These are phyloP conservation scores for Plectus sambesii DNA, from an alignment of 1,140 invertebrate species.

Conservation along the genomic window DNA sequence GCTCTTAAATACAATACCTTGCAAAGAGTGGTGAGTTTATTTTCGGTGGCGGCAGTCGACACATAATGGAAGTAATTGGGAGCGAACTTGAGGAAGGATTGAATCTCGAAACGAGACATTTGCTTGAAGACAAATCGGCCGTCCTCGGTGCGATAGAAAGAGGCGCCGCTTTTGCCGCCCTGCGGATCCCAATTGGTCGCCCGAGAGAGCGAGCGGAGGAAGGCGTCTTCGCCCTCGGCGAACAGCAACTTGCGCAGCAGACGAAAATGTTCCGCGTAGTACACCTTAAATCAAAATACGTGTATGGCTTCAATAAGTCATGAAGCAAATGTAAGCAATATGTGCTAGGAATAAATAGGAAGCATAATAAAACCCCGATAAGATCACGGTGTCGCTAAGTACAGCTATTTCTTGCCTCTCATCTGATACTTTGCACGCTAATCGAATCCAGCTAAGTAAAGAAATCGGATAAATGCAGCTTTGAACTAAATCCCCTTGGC, in stretches of 20 bases:
- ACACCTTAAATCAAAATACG: slow-evolving; percentile 69
- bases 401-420: too few relatives aligned
- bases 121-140: slow-evolving; percentile 94
- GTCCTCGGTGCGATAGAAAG: slow-evolving; percentile 88
- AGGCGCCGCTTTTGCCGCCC: slow-evolving; percentile 89
- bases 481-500: too few relatives aligned
- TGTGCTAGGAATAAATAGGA: too few relatives aligned
- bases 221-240: slow-evolving; percentile 54
- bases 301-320: too few relatives aligned
- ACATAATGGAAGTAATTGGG: slow-evolving; percentile 81
- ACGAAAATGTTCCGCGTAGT: slow-evolving; percentile 66
- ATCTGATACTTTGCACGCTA: too few relatives aligned
- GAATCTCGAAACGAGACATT: slow-evolving; percentile 79
- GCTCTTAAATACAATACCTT: slow-evolving; percentile 24
- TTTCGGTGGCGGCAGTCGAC: slow-evolving; percentile 32
- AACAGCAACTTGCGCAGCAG: slow-evolving; percentile 60
- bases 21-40: slow-evolving; percentile 43
- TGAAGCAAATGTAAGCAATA: too few relatives aligned
- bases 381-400: too few relatives aligned
- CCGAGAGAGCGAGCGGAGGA: slow-evolving; percentile 65
- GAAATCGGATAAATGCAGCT: too few relatives aligned
- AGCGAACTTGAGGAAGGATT: slow-evolving; percentile 82
- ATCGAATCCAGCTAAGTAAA: too few relatives aligned
- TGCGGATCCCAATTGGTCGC: slow-evolving; percentile 84
- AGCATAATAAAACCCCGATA: too few relatives aligned